phyloP scores from a whole-genome alignment of 2,888 invertebrate species.

The Nemoura dubitans region DNA sequence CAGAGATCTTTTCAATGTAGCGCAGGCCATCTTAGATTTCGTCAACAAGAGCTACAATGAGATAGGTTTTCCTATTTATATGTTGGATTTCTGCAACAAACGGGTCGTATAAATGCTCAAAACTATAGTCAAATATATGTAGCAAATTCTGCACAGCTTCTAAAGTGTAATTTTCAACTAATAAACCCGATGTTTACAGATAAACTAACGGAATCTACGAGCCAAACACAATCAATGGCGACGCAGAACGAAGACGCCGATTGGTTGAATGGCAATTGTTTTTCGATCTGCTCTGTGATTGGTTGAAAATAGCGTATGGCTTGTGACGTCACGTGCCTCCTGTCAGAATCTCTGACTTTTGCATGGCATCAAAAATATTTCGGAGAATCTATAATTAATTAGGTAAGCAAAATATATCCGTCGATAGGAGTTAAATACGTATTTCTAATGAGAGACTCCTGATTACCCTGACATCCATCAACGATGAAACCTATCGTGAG shows the following conservation, averaged over 20 bases:
- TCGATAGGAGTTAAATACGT: not conserved
- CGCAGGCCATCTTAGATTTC: conserved; percentile 89
- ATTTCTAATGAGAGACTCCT: not conserved
- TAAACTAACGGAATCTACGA: not conserved
- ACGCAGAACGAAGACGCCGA: not conserved
- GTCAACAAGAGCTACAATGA: not conserved
- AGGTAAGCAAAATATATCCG: not conserved
- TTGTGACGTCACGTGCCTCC: not conserved
- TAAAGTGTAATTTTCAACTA: not conserved
- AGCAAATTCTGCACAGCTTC: not conserved
- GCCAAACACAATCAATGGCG: not conserved
- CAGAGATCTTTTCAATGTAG: conserved; percentile 92
- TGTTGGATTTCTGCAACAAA: not conserved
- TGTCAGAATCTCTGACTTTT: not conserved
- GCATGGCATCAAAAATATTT: not conserved
- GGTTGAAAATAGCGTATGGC: not conserved
- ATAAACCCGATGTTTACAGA: not conserved
- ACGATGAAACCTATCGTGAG: not conserved
- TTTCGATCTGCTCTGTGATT: not conserved
- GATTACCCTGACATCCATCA: not conserved
- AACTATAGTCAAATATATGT: not conserved
- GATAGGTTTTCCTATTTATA: not conserved
- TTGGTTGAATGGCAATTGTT: not conserved
- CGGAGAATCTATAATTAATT: not conserved
- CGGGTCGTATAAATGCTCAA: not conserved